A percentile compares a stretch with the other conserved stretches of the same genome.
phyloP scores from a whole-genome alignment of 2,113 vertebrate genomes.

The Pelodiscus sinensis region DNA sequence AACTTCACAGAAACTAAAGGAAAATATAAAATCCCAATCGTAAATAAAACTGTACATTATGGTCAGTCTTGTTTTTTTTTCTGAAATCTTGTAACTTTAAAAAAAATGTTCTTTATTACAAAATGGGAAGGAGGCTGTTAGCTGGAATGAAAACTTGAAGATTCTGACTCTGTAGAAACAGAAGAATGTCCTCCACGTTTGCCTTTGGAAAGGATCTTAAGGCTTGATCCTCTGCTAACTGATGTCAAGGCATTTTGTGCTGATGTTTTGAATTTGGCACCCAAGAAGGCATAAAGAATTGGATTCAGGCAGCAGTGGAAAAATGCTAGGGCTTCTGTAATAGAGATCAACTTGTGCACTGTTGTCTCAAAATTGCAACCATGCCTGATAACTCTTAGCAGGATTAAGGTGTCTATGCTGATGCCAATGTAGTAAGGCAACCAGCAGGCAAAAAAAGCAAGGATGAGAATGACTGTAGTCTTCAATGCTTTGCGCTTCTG shows the following conservation, averaged over 20 bases:
- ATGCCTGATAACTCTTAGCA: conserved; percentile 80
- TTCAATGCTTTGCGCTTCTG: conserved; percentile 96
- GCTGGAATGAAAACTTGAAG: conserved; percentile 96
- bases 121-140: conserved; percentile 77
- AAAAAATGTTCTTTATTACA: conserved; percentile 66
- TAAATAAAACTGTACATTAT: conserved; percentile 85
- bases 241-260: conserved; percentile 89
- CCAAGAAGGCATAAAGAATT: conserved; percentile 97
- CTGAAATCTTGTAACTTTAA: conserved; percentile 59
- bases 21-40: conserved; percentile 75
- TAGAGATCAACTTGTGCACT: conserved; percentile 89
- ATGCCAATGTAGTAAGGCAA: conserved; percentile 92
- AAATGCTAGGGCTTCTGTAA: conserved; percentile 93
- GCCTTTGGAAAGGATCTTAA: conserved; percentile 93
- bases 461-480: conserved; percentile 94
- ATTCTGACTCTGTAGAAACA: conserved; percentile 96
- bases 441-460: conserved; percentile 96
- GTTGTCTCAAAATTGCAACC: conserved; percentile 84
- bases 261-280: conserved; percentile 95
- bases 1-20: conserved; percentile 75
- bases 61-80: conserved; percentile 79
- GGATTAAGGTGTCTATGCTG: conserved; percentile 88
- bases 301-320: conserved; percentile 99
- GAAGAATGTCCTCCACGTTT: conserved; percentile 92
- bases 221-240: conserved; percentile 89